Conservation (phyloP, 92 coral and sea anemone genomes). For the Epizoanthus scotinus region DNA sequence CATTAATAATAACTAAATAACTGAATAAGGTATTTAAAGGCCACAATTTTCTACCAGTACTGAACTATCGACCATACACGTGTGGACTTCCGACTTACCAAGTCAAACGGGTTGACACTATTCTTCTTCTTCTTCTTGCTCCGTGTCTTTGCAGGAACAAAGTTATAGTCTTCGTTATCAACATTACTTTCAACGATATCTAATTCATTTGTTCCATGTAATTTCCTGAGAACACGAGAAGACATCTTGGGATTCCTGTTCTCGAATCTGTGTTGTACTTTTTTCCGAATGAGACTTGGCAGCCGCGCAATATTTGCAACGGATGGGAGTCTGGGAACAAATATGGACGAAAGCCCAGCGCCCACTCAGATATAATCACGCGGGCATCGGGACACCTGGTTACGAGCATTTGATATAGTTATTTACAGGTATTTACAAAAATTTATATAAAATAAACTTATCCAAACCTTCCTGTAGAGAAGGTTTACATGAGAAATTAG, state of each 20-base stretch:
- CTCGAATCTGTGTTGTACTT: neutral
- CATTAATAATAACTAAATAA: too few species aligned
- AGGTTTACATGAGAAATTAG: too few species aligned
- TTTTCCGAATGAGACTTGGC: neutral
- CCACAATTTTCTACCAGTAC: too few species aligned
- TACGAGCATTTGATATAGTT: too few species aligned
- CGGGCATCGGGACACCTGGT: too few species aligned
- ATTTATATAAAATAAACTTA: too few species aligned
- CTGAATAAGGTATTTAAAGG: too few species aligned
- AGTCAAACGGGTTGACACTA: constrained; percentile 17
- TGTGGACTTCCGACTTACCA: constrained; percentile 30
- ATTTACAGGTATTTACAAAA: too few species aligned
- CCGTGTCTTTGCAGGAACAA: constrained; percentile 3
- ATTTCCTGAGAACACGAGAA: constrained; percentile 42
- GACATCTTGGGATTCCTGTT: constrained; percentile 10
- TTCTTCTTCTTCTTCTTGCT: constrained; percentile 25
- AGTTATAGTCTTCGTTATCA: constrained; percentile 21
- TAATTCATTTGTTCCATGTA: constrained; percentile 30
- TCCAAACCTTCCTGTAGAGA: too few species aligned
- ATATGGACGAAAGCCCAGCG: too few species aligned
- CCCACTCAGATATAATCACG: too few species aligned
- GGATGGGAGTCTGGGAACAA: constrained; percentile 5
- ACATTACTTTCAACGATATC: neutral
- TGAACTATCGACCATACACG: too few species aligned
- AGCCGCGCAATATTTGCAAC: constrained; percentile 4